Percentiles rank a stretch among this genome's conserved stretches.
phyloP scores from a whole-genome alignment of 2,797 vertebrate species.

The Lacerta agilis region DNA sequence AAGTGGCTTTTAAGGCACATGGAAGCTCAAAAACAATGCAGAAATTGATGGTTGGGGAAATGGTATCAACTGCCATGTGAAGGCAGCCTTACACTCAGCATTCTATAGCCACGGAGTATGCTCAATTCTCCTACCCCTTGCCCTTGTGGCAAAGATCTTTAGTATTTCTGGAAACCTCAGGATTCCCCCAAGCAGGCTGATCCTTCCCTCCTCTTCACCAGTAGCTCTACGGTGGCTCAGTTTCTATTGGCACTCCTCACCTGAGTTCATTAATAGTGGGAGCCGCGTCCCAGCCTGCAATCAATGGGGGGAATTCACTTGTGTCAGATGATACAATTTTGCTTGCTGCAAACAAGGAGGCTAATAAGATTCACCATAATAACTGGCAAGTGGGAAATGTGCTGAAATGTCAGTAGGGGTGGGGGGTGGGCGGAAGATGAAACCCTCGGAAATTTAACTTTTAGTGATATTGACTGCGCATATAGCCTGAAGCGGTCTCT shows the following conservation, averaged over 20 bases:
- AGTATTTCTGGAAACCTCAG: not conserved
- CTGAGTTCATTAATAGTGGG: not conserved
- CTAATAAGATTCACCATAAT: constrained; percentile 43
- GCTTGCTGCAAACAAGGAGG: not conserved
- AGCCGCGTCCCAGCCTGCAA: not conserved
- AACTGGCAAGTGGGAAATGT: constrained; percentile 53
- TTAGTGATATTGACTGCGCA: constrained; percentile 72
- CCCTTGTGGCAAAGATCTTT: too few relatives aligned
- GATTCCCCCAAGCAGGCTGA: not conserved
- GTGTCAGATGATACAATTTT: constrained; percentile 9
- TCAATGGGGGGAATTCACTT: constrained; percentile 24
- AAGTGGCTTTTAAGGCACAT: too few relatives aligned
- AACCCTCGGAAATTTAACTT: constrained; percentile 69
- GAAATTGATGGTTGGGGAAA: too few relatives aligned
- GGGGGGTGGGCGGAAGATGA: not conserved
- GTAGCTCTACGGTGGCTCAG: too few relatives aligned
- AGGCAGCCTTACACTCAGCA: too few relatives aligned
- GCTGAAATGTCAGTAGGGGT: constrained; percentile 31
- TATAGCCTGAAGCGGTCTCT: constrained; percentile 69
- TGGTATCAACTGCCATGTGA: too few relatives aligned
- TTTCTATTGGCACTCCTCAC: not conserved
- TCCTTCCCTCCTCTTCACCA: not conserved
- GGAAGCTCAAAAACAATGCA: too few relatives aligned
- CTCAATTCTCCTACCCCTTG: too few relatives aligned
- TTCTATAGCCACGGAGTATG: too few relatives aligned